Evolutionary conservation across 2,797 vertebrate species (phyloP).

Genomic region (Tympanoctomys barrerae): DNA sequence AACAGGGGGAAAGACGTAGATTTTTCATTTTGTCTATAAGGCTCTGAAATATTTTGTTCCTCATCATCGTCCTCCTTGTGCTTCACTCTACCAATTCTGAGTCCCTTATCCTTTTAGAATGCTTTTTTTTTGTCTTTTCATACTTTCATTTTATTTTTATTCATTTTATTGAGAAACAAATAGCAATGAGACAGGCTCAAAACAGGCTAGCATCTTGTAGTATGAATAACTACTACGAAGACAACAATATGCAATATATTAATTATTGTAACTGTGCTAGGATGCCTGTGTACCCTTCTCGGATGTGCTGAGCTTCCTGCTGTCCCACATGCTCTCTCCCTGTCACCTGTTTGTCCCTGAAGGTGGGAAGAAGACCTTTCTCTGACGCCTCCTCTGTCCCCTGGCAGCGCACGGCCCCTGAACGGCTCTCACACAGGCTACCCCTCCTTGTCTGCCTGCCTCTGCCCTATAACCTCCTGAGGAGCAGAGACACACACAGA

Average conservation of each 20-base stretch:
- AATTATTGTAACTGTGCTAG: not conserved
- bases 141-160: too few relatives aligned
- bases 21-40: not conserved
- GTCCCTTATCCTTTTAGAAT: not conserved
- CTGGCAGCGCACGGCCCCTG: not conserved
- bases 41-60: not conserved
- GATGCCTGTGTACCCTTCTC: not conserved
- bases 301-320: not conserved
- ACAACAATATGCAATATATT: too few relatives aligned
- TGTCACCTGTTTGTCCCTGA: not conserved
- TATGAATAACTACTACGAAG: too few relatives aligned
- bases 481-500: not conserved
- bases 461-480: not conserved
- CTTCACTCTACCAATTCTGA: not conserved
- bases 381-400: not conserved
- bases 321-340: not conserved
- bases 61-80: not conserved
- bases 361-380: not conserved
- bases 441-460: not conserved
- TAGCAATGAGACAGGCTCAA: too few relatives aligned
- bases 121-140: not conserved
- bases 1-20: constrained; percentile 16
- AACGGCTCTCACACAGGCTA: not conserved
- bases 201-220: too few relatives aligned
- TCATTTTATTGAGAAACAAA: too few relatives aligned